Evolutionary conservation across 2,113 vertebrate genomes (phyloP), one percentile per base, ranked within the genome.

Genomic region (Etheostoma cragini): DNA sequence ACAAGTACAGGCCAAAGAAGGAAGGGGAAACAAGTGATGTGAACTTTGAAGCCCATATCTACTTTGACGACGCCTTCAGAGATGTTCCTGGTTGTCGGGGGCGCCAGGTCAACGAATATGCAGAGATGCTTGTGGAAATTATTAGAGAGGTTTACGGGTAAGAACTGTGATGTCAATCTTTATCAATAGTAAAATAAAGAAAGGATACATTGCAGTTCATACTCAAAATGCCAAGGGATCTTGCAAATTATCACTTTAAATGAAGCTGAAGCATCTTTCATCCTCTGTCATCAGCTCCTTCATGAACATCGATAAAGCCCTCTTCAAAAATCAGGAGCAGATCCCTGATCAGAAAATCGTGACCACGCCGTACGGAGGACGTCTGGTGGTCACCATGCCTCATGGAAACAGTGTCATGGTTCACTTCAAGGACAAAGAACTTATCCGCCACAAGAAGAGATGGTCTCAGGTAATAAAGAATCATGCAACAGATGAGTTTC

Each of bases 391-490:
- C 57, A 87, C 17, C 3, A 85, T 94, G 60, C 93, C 93, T 10
- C 19, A 80, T 11, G 91, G 90, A 15, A 94, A 93, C 72, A 49
- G 10, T 4, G n/a, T 94, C 14, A 42, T 73, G 30, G 53, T 93
- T 52, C 91, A 93, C 78, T 84, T 90, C 52, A 93, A 93, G 78
- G 89, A 93, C 83, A 93, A 90, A n/a, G 11, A 72, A 1, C 79
- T 69, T 46, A 92, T 93, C 30, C 91, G 92, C 15, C 89, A 93
- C 85, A 92, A 91, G 73, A 94, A 94, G 74, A 87, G 92, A 26
- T 93, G 92, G 92, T 93, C 91, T 33, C 92, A 93, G 89, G 92
- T 93, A 3, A 15, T 17, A 6, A 12, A 3, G 35, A 3, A 33
- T 16, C 0, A 35, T 35, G 65, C 8, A 58, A 22, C 12, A 45